Percentiles rank a stretch among this genome's conserved stretches.
Evolutionary conservation across 2,113 vertebrate genomes (phyloP).

Genomic region (Apodemus speciosus): DNA sequence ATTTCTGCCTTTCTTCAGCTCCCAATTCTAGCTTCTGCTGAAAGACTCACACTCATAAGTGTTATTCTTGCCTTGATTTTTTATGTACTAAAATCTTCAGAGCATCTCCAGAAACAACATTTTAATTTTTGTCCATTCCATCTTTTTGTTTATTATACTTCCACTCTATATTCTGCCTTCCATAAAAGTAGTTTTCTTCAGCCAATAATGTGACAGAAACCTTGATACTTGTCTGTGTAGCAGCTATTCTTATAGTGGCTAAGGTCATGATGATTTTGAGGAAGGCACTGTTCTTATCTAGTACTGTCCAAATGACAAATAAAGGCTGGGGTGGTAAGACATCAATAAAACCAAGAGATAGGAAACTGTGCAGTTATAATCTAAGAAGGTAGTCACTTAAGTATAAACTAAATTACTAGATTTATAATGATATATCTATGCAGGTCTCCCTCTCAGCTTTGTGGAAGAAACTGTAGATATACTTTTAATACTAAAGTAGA

Average conservation of each 20-base stretch:
- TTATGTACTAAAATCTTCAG: not conserved
- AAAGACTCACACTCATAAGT: not conserved
- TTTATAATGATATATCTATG: not conserved
- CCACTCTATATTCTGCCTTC: not conserved
- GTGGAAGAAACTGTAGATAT: not conserved
- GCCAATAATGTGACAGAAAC: not conserved
- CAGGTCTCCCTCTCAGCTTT: not conserved
- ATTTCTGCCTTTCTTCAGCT: not conserved
- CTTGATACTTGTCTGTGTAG: not conserved
- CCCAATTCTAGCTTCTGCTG: not conserved
- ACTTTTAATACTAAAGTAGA: not conserved
- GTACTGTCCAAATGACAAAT: rapidly evolving
- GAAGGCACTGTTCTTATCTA: no score
- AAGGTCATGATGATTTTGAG: not conserved
- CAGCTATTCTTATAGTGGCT: not conserved
- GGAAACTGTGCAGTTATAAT: not conserved
- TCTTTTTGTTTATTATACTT: not conserved
- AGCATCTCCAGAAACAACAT: constrained; percentile 19
- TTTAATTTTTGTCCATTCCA: not conserved
- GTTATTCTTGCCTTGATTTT: not conserved
- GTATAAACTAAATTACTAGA: not conserved
- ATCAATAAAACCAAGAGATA: not conserved
- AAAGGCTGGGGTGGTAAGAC: no score
- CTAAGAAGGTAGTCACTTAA: not conserved
- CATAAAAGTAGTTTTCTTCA: not conserved